A percentile compares a stretch with the other conserved stretches of the same genome.
phyloP scores from a whole-genome alignment of 2,113 vertebrate species.

The Macheiramphus alcinus region DNA sequence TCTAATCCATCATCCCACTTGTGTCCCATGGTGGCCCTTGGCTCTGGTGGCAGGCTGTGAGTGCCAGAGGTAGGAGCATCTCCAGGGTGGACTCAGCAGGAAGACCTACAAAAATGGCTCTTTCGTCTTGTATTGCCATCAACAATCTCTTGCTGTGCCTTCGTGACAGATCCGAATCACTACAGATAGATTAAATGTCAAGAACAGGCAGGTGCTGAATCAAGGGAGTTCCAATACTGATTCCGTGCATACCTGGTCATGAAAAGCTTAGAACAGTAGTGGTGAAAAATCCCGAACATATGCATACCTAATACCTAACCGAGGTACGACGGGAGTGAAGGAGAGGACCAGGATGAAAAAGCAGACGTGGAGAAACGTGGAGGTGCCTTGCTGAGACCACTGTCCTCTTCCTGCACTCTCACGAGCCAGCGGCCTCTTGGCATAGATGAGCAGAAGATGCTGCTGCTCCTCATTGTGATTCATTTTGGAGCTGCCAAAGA shows the following conservation, averaged over 20 bases:
- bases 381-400: neutral
- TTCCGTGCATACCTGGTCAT: fast-evolving
- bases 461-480: fast-evolving
- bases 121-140: neutral
- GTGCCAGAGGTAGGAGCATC: neutral
- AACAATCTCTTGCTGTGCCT: neutral
- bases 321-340: neutral
- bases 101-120: fast-evolving
- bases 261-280: fast-evolving
- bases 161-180: fast-evolving
- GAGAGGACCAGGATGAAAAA: neutral
- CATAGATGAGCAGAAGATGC: neutral
- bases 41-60: neutral
- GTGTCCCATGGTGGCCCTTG: neutral
- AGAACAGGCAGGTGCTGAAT: neutral
- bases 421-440: fast-evolving
- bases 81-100: neutral
- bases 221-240: fast-evolving
- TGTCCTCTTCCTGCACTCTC: neutral
- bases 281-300: neutral
- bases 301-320: fast-evolving
- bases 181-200: fast-evolving
- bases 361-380: fast-evolving
- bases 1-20: neutral
- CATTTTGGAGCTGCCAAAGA: neutral